A percentile compares a stretch with the other conserved stretches of the same genome.
Evolutionary conservation across 2,888 invertebrate genomes (phyloP).

Genomic region (Cheilosia soror): DNA sequence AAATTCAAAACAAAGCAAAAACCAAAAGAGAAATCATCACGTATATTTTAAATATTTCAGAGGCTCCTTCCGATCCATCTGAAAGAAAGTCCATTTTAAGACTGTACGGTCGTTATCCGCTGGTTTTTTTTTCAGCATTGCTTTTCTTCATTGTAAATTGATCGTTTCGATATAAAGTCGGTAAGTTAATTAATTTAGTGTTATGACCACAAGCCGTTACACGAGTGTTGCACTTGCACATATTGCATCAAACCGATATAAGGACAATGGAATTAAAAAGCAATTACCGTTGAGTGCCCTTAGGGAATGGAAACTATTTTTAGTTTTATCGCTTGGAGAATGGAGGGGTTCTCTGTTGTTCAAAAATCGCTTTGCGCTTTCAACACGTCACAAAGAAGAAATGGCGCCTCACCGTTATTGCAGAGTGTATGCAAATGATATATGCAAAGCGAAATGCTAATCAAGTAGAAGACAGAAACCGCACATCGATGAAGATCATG

Average conservation of each 20-base stretch:
- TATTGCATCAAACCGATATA: not conserved
- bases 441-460: slow-evolving; percentile 40
- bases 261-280: slow-evolving; percentile 49
- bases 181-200: slow-evolving; percentile 51
- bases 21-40: slow-evolving; percentile 46
- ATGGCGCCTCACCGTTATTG: slow-evolving; percentile 20
- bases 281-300: slow-evolving; percentile 50
- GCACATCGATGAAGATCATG: slow-evolving; percentile 7
- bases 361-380: slow-evolving; percentile 37
- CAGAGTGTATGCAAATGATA: not conserved
- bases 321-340: slow-evolving; percentile 23
- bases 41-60: slow-evolving; percentile 1
- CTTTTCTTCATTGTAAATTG: slow-evolving; percentile 42
- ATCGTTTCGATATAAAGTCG: slow-evolving; percentile 29
- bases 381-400: slow-evolving; percentile 28
- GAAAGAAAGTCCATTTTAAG: slow-evolving; percentile 61
- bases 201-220: slow-evolving; percentile 45
- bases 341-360: slow-evolving; percentile 20
- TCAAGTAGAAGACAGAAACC: slow-evolving; percentile 26
- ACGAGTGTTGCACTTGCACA: slow-evolving; percentile 48
- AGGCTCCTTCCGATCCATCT: slow-evolving; percentile 31
- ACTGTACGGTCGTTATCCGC: slow-evolving; percentile 19
- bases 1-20: slow-evolving; percentile 51
- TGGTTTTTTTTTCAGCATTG: slow-evolving; percentile 5
- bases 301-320: slow-evolving; percentile 23